These are phyloP conservation scores for Corella eumyota DNA, from an alignment of 23 tunicate species.

Conservation along the genomic window DNA sequence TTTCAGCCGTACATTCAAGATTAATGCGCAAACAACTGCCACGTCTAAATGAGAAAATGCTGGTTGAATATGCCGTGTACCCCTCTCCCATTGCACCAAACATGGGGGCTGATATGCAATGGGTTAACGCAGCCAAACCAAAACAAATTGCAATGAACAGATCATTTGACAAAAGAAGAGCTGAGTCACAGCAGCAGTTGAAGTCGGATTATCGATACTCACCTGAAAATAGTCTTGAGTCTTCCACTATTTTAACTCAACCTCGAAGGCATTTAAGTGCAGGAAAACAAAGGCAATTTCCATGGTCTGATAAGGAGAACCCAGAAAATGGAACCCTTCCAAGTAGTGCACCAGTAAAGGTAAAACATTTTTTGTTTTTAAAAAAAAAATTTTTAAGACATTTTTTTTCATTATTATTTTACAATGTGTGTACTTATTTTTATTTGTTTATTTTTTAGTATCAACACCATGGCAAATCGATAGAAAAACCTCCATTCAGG, in stretches of 20 bases:
- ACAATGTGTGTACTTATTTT: not conserved
- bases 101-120: conserved; percentile 67
- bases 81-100: conserved; percentile 34
- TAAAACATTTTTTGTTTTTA: not conserved
- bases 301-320: conserved; percentile 42
- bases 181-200: not conserved
- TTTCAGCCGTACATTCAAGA: conserved; percentile 78
- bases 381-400: not conserved
- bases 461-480: not conserved
- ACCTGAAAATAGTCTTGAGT: too few relatives aligned
- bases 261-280: conserved; percentile 58
- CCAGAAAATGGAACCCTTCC: conserved; percentile 23
- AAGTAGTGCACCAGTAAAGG: conserved; percentile 76
- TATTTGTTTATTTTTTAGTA: not conserved
- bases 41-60: conserved; percentile 39
- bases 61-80: conserved; percentile 60
- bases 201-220: not conserved
- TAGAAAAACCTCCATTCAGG: conserved; percentile 31
- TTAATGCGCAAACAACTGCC: conserved; percentile 62
- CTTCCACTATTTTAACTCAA: not conserved
- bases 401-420: not conserved
- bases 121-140: conserved; percentile 36
- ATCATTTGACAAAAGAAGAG: not conserved
- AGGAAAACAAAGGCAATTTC: conserved; percentile 76
- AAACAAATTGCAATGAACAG: conserved; percentile 2